A percentile compares a stretch with the other conserved stretches of the same genome.
phyloP scores from a whole-genome alignment of 2,888 invertebrate species.

The Theodoxus fluviatilis region DNA sequence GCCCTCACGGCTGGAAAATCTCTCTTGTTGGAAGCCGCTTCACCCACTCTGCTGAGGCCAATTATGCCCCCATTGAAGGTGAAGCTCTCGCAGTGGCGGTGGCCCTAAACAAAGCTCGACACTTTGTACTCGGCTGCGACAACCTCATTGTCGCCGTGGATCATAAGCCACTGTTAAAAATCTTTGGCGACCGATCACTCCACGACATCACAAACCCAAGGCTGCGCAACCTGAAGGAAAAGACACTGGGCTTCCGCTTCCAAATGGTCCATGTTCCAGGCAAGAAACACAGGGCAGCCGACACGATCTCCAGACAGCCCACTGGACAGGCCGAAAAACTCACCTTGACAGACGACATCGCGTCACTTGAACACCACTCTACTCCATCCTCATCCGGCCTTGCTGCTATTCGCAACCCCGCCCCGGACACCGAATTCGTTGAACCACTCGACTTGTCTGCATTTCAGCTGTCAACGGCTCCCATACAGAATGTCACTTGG shows the following conservation, averaged over 20 bases:
- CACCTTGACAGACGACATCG: too few species aligned
- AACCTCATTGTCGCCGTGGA: constrained; percentile 23
- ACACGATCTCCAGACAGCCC: too few species aligned
- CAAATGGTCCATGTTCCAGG: constrained; percentile 27
- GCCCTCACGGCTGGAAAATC: constrained; percentile 16
- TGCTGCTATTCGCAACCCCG: too few species aligned
- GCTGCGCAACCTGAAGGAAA: constrained; percentile 34
- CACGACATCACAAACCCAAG: constrained; percentile 26
- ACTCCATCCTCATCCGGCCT: too few species aligned
- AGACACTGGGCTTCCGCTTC: constrained; percentile 32
- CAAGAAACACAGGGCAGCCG: too few species aligned
- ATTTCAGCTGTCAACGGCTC: too few species aligned
- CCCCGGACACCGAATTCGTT: too few species aligned
- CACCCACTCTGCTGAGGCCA: constrained; percentile 25
- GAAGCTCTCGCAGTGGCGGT: constrained; percentile 24
- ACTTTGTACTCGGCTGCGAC: constrained; percentile 23
- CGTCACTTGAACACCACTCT: too few species aligned
- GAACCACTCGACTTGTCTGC: too few species aligned
- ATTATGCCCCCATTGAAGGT: too few species aligned
- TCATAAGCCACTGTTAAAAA: constrained; percentile 14
- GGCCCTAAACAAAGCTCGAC: constrained; percentile 20
- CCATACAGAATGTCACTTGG: too few species aligned
- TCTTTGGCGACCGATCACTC: constrained; percentile 6
- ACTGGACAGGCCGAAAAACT: too few species aligned
- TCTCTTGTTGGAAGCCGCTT: constrained; percentile 29